Conservation (phyloP, 1,140 invertebrate species). For the Drosophila lacertosa region DNA sequence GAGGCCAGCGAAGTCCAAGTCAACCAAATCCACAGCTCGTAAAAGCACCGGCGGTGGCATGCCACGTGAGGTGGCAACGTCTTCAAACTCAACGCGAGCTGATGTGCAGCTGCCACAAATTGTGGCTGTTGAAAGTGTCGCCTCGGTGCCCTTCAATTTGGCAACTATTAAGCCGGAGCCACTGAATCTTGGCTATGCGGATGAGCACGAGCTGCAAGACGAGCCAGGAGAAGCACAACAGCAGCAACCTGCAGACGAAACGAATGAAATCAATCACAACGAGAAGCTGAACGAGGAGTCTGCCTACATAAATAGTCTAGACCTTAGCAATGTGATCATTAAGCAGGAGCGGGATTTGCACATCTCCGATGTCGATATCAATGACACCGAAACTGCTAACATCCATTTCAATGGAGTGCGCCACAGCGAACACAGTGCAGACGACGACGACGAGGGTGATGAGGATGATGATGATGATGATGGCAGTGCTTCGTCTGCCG, state of each 20-base stretch:
- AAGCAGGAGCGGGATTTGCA: conserved; percentile 75
- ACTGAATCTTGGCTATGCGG: conserved; percentile 55
- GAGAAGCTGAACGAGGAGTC: conserved; percentile 57
- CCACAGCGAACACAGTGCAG: conserved; percentile 17
- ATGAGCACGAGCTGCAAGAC: conserved; percentile 27
- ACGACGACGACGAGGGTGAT: conserved; percentile 22
- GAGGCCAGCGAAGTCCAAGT: background rate
- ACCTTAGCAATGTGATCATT: conserved; percentile 62
- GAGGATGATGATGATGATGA: conserved; percentile 59
- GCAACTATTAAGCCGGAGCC: conserved; percentile 73
- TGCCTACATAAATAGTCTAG: conserved; percentile 61
- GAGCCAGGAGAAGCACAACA: background rate
- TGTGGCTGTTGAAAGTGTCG: conserved; percentile 58
- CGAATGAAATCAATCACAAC: conserved; percentile 60
- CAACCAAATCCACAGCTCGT: conserved; percentile 53
- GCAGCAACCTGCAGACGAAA: background rate
- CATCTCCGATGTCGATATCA: conserved; percentile 45
- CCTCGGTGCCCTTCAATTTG: conserved; percentile 37
- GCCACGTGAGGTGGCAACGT: background rate
- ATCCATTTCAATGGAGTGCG: conserved; percentile 44
- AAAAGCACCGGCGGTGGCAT: conserved; percentile 57
- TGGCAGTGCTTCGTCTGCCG: conserved; percentile 56
- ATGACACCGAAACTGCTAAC: conserved; percentile 27
- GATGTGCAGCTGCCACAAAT: conserved; percentile 57
- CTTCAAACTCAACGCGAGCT: background rate